Evolutionary conservation across 2,113 vertebrate species (phyloP).

Genomic region (Hippopotamus amphibius): DNA sequence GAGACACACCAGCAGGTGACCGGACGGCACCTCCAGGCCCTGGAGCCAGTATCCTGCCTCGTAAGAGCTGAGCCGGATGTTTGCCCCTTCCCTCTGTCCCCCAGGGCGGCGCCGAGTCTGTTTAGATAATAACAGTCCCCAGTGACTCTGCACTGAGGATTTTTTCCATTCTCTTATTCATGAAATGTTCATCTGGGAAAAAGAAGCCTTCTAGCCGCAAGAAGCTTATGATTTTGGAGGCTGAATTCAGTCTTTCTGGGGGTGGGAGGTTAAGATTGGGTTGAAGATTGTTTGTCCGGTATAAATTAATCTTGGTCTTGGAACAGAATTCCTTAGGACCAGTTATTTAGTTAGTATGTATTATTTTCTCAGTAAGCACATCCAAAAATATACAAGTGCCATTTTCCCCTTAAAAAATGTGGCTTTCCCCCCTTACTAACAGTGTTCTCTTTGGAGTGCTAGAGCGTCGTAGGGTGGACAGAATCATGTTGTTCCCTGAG

Average conservation of each 20-base stretch:
- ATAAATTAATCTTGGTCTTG: conserved; percentile 59
- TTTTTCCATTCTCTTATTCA: conserved; percentile 64
- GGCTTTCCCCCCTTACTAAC: conserved; percentile 16
- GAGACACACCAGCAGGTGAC: conserved; percentile 37
- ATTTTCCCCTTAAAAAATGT: background rate
- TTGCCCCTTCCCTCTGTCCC: background rate
- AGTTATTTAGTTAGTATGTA: conserved; percentile 35
- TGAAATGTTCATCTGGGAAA: conserved; percentile 61
- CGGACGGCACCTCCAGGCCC: background rate
- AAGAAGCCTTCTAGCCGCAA: background rate
- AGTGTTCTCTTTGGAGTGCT: background rate
- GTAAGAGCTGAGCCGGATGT: background rate
- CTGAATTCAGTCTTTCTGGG: background rate
- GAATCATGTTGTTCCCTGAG: background rate
- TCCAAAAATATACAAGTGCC: conserved; percentile 49
- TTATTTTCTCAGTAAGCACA: conserved; percentile 44
- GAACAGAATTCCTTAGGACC: conserved; percentile 26
- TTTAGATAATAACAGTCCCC: conserved; percentile 26
- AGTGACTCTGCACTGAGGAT: background rate
- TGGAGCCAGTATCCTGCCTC: conserved; percentile 72
- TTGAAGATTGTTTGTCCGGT: background rate
- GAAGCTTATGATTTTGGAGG: background rate
- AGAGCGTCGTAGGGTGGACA: background rate
- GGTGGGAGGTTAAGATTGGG: background rate
- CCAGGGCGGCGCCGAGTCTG: background rate